Evolutionary conservation across 2,888 invertebrate genomes (phyloP).

Genomic region (Epinotia brunnichana): DNA sequence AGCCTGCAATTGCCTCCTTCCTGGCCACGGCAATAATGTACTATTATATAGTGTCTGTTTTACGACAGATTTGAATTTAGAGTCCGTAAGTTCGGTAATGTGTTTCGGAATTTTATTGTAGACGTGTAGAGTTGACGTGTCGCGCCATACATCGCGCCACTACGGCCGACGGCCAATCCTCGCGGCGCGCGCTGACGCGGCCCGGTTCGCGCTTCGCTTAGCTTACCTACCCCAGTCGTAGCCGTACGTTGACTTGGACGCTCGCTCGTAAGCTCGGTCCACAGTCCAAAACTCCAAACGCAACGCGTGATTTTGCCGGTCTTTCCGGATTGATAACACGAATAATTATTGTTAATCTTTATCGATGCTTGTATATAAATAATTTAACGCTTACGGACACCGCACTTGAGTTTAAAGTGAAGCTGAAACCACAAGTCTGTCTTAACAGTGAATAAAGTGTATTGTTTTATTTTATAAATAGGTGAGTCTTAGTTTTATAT

Average conservation of each 20-base stretch:
- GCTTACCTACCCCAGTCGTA: conserved; percentile 1
- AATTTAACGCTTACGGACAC: conserved; percentile 41
- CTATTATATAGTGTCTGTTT: no score
- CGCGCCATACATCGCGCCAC: conserved; percentile 76
- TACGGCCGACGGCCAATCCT: conserved; percentile 68
- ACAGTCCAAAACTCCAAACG: conserved; percentile 52
- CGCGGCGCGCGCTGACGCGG: conserved; percentile 52
- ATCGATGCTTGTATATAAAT: conserved; percentile 47
- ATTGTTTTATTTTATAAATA: conserved; percentile 23
- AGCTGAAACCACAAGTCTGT: conserved; percentile 43
- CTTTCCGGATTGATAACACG: conserved; percentile 46
- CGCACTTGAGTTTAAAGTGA: conserved; percentile 42
- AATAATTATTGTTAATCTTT: conserved; percentile 42
- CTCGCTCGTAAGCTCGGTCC: conserved; percentile 51
- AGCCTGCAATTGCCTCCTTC: no score
- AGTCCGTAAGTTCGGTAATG: no score
- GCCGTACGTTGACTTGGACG: conserved; percentile 43
- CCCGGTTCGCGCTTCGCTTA: conserved; percentile 48
- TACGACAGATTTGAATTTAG: no score
- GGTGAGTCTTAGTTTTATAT: conserved; percentile 12
- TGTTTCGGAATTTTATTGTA: no score
- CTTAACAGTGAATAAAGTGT: conserved; percentile 16
- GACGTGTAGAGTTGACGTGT: conserved; percentile 72
- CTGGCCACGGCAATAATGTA: no score
- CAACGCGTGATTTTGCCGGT: conserved; percentile 61